Conservation (phyloP, 2,888 invertebrate genomes). For the Caenorhabditis japonica region DNA sequence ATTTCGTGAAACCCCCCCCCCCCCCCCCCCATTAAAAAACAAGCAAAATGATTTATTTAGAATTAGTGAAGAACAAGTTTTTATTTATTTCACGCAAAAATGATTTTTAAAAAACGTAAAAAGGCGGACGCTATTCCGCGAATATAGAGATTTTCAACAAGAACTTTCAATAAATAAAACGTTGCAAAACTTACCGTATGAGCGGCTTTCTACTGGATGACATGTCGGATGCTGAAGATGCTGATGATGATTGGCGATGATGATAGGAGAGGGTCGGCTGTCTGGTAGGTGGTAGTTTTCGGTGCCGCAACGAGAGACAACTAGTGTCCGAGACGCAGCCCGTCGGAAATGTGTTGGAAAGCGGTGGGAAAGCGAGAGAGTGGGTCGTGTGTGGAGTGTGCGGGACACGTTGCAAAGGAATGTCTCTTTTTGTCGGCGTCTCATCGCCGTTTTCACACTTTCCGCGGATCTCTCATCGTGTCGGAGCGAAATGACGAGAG, state of each 20-base stretch:
- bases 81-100: no score
- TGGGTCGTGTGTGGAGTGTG: background rate
- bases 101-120: no score
- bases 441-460: constrained; percentile 24
- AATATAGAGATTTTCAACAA: no score
- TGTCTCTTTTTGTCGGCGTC: background rate
- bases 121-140: no score
- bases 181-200: constrained; percentile 49
- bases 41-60: no score
- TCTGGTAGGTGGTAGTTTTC: no score
- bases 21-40: no score
- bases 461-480: constrained; percentile 23
- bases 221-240: constrained; percentile 30
- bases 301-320: constrained; percentile 17
- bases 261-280: constrained; percentile 20
- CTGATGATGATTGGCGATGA: constrained; percentile 45
- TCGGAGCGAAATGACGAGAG: no score
- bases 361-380: constrained; percentile 13
- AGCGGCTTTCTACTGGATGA: constrained; percentile 53
- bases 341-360: constrained; percentile 40
- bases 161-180: no score
- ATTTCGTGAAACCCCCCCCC: no score
- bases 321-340: constrained; percentile 32
- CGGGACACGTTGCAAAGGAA: background rate
- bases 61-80: no score